Conservation (phyloP, 1,140 invertebrate genomes). For the Diorhabda elongata region DNA sequence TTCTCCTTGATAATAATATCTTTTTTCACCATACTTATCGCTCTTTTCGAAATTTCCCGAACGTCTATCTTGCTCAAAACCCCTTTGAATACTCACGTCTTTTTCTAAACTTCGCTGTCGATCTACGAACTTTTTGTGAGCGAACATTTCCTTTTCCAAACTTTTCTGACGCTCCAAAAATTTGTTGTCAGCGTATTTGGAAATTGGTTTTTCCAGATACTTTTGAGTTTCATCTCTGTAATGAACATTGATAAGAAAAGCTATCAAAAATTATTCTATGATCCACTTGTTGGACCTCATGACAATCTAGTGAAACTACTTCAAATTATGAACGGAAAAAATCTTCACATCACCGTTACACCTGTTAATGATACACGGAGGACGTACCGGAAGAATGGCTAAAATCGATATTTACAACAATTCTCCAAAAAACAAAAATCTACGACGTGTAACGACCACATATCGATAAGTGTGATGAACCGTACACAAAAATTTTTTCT, state of each 20-base stretch:
- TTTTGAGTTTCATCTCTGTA: slow-evolving; percentile 25
- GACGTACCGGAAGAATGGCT: too few relatives aligned
- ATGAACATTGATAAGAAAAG: not conserved
- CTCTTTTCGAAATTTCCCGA: slow-evolving; percentile 19
- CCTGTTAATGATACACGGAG: too few relatives aligned
- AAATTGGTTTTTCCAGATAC: slow-evolving; percentile 36
- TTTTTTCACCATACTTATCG: slow-evolving; percentile 16
- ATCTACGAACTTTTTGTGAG: slow-evolving; percentile 8
- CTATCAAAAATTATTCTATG: too few relatives aligned
- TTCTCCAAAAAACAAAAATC: too few relatives aligned
- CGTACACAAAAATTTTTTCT: too few relatives aligned
- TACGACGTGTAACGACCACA: too few relatives aligned
- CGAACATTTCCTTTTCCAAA: slow-evolving; percentile 26
- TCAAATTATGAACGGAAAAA: too few relatives aligned
- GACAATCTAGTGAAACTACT: too few relatives aligned
- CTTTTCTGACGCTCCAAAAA: slow-evolving; percentile 39
- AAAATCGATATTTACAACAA: too few relatives aligned
- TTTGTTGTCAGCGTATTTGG: slow-evolving; percentile 35
- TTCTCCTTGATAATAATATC: slow-evolving; percentile 22
- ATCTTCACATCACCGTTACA: too few relatives aligned
- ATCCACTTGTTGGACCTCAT: too few relatives aligned
- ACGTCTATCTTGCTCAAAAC: slow-evolving; percentile 26
- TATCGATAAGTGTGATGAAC: too few relatives aligned
- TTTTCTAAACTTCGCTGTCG: slow-evolving; percentile 25
- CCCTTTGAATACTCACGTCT: slow-evolving; percentile 16